Evolutionary conservation across 2,113 vertebrate genomes (phyloP), one percentile per base, ranked within the genome.

Genomic region (Anguilla japonica): DNA sequence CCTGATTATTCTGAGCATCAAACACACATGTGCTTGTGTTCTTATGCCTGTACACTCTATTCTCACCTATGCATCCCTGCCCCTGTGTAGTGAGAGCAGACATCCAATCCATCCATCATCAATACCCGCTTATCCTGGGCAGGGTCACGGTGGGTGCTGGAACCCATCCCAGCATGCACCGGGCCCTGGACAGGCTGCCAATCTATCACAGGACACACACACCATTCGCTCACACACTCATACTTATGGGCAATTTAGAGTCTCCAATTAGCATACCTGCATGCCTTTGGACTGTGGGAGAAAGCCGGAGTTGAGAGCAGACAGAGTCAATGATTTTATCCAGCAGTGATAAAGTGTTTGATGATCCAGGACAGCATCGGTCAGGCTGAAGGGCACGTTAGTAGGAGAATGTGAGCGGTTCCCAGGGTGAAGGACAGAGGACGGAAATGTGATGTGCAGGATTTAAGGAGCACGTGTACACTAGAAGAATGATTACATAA

Each of bases 401-500:
- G 26, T 26, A 71, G 6, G 5, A 43, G 34, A 56, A 82, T 80
- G 79, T 81, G 81, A 14, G 63, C 75, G 5, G 0, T 40, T 84
- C 2, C 22, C 29, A 34, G 46, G 41, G 56, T 88, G 79, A 85
- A 88, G 75, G 88, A 67, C 71, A 81, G 60, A 16, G n/a, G 41
- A 85, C 41, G 80, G 78, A 79, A 57, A 60, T 46, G 46, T 22
- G 26, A 71, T n/a, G 22, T n/a, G 26, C n/a, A 75, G 71, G 71
- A 75, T 71, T 71, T 71, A 71, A 34, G 71, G 13, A 75, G 26
- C 11, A 13, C n/a, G 13, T 1, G 40, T 79, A 57, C 57, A 79
- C 79, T 8, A 18, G 60, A 43, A 85, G 87, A 89, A 84, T 83
- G 43, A 67, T 90, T 92, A 86, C 84, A 67, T 88, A 88, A 89